A percentile compares a stretch with the other conserved stretches of the same genome.
Evolutionary conservation across 2,113 vertebrate genomes (phyloP).

Genomic region (Poecilia latipinna): DNA sequence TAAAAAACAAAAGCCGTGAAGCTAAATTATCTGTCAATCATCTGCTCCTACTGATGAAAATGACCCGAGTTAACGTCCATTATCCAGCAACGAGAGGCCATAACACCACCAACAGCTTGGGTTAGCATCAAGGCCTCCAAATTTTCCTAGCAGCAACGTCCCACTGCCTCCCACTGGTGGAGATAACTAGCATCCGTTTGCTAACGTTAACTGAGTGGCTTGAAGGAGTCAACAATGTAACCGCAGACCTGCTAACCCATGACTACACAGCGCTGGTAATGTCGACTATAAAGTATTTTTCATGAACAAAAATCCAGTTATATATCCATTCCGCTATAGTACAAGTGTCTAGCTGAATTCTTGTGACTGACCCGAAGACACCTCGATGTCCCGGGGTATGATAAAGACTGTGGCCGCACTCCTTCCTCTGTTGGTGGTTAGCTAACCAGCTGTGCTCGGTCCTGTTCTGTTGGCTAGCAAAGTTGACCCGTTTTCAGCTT

Average conservation of each 20-base stretch:
- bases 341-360: conserved; percentile 6
- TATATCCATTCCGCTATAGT: background rate
- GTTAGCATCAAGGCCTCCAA: conserved; percentile 76
- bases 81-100: conserved; percentile 64
- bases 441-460: conserved; percentile 73
- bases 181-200: conserved; percentile 38
- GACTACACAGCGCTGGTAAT: background rate
- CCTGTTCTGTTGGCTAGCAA: conserved; percentile 58
- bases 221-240: conserved; percentile 18
- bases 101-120: conserved; percentile 59
- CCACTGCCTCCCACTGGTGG: conserved; percentile 49
- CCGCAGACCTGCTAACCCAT: conserved; percentile 21
- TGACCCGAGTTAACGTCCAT: conserved; percentile 46
- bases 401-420: conserved; percentile 53
- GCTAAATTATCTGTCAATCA: background rate
- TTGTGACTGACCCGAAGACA: conserved; percentile 73
- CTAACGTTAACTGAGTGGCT: conserved; percentile 30
- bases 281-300: background rate
- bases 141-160: conserved; percentile 52
- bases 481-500: conserved; percentile 62
- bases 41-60: background rate
- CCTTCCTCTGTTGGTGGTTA: conserved; percentile 65
- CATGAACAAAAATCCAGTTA: background rate
- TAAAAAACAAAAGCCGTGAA: background rate
- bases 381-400: conserved; percentile 72